Evolutionary conservation across 2,113 vertebrate genomes (phyloP).

Genomic region (Dipodomys stephensi): DNA sequence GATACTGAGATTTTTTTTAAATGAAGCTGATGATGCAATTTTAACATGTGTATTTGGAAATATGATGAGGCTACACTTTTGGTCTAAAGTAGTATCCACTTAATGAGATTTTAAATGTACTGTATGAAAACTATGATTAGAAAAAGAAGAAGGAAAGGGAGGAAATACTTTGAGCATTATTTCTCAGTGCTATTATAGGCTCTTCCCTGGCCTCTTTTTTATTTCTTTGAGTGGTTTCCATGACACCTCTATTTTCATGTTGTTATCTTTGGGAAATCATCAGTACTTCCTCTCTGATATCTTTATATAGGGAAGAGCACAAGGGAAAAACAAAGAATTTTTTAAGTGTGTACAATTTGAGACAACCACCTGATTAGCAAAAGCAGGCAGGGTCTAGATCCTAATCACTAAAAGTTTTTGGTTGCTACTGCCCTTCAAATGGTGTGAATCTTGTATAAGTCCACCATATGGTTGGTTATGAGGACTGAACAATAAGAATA

Average conservation of each 20-base stretch:
- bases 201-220: background rate
- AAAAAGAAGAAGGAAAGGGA: constrained; percentile 30
- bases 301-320: background rate
- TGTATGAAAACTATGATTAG: background rate
- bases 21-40: background rate
- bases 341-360: background rate
- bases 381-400: background rate
- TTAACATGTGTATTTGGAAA: constrained; percentile 46
- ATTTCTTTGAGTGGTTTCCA: background rate
- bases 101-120: background rate
- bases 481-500: background rate
- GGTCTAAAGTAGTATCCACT: background rate
- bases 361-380: background rate
- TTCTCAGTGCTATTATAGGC: background rate
- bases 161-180: background rate
- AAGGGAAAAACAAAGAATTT: constrained; percentile 9
- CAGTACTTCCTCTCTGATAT: background rate
- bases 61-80: background rate
- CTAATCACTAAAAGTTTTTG: background rate
- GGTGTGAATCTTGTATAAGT: background rate
- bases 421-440: background rate
- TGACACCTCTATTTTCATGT: background rate
- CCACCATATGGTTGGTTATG: background rate
- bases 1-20: constrained; percentile 26
- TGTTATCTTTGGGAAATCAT: background rate